Conservation (phyloP, 2,797 vertebrate species). For the Microchirus variegatus region DNA sequence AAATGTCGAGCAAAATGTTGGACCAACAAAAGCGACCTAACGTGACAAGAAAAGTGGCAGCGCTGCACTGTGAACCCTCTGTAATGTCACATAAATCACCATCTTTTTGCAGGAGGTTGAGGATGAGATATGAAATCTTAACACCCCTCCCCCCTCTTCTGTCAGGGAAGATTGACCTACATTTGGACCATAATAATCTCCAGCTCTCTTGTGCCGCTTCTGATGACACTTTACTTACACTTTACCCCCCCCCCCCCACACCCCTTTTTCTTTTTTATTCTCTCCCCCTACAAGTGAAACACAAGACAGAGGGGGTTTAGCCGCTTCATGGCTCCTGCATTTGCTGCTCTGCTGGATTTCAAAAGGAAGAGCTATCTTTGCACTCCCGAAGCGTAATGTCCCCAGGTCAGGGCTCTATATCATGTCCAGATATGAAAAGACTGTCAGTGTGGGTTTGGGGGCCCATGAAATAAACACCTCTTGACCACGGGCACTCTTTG, state of each 20-base stretch:
- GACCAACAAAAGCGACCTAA: neutral
- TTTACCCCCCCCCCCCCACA: neutral
- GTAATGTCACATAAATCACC: conserved; percentile 57
- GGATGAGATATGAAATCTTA: conserved; percentile 53
- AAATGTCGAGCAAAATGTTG: neutral
- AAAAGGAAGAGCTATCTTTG: conserved; percentile 76
- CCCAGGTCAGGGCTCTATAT: conserved; percentile 67
- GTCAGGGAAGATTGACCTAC: conserved; percentile 62
- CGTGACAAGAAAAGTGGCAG: neutral
- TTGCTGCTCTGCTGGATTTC: conserved; percentile 79
- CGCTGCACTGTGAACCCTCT: conserved; percentile 4
- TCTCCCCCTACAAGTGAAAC: conserved; percentile 61
- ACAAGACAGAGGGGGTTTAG: conserved; percentile 66
- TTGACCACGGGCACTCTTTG: conserved; percentile 60
- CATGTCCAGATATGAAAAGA: conserved; percentile 72
- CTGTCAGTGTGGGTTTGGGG: conserved; percentile 59
- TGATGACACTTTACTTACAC: conserved; percentile 72
- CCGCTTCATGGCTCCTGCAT: conserved; percentile 68
- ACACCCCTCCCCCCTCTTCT: conserved; percentile 50
- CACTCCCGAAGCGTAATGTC: conserved; percentile 57
- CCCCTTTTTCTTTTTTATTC: neutral
- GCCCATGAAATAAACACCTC: conserved; percentile 74
- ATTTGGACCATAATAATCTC: conserved; percentile 59
- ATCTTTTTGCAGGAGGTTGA: conserved; percentile 27
- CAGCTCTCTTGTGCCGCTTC: conserved; percentile 61